These are phyloP conservation scores for Sebastes nivosus DNA, from an alignment of 2,797 vertebrate genomes.

Conservation along the genomic window DNA sequence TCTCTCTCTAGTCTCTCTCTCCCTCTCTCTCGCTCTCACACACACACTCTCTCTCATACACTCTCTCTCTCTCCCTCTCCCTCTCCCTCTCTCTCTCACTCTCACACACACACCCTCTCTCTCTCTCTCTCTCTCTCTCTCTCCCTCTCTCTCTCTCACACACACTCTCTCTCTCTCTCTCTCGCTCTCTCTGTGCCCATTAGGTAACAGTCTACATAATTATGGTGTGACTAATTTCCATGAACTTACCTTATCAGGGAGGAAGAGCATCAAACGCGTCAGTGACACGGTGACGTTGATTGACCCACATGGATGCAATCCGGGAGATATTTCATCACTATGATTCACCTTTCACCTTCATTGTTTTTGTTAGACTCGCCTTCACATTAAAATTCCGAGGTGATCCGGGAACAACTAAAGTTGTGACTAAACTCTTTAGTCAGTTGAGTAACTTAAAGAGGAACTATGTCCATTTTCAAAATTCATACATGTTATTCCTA, in stretches of 20 bases:
- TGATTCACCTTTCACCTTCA: neutral
- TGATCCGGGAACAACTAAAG: neutral
- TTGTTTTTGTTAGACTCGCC: neutral
- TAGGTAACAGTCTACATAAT: too few species aligned
- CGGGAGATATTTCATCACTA: neutral
- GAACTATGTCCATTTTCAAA: too few species aligned
- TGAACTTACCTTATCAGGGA: neutral
- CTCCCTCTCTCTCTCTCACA: too few species aligned
- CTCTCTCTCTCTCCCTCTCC: too few species aligned
- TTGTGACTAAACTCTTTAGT: neutral
- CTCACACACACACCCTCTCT: too few species aligned
- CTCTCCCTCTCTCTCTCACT: too few species aligned
- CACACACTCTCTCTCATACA: too few species aligned
- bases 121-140: too few species aligned
- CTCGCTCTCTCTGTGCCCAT: neutral
- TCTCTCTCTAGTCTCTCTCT: too few species aligned
- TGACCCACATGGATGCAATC: neutral
- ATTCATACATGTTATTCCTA: too few species aligned
- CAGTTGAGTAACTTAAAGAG: too few species aligned
- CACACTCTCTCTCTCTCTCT: too few species aligned
- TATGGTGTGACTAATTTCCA: neutral
- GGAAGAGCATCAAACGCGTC: neutral
- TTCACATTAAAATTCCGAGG: neutral
- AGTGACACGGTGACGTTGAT: conserved; percentile 11
- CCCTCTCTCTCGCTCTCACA: neutral